Percentiles rank a stretch among this genome's conserved stretches.
Conservation (phyloP, 2,888 invertebrate species). For the Dryobotodes eremita region DNA sequence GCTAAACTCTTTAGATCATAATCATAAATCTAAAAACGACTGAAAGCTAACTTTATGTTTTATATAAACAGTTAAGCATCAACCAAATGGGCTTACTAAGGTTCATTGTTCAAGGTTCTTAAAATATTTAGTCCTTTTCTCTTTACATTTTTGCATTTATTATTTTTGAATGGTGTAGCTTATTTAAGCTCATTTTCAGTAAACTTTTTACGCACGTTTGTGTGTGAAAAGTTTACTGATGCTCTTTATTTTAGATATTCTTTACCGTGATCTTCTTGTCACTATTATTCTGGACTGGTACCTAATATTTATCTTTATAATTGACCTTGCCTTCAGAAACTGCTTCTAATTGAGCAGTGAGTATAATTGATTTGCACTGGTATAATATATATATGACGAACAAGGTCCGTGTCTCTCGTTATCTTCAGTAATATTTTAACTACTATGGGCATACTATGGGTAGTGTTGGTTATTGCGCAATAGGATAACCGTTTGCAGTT, state of each 20-base stretch:
- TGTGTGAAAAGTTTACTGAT: slow-evolving; percentile 10
- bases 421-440: too few species aligned
- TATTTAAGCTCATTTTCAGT: too few species aligned
- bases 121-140: slow-evolving; percentile 56
- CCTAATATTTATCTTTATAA: not conserved
- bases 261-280: not conserved
- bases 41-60: slow-evolving; percentile 58
- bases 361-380: not conserved
- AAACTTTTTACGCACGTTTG: too few species aligned
- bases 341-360: not conserved
- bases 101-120: slow-evolving; percentile 53
- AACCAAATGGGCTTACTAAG: slow-evolving; percentile 51
- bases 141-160: slow-evolving; percentile 49
- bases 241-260: not conserved
- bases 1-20: slow-evolving; percentile 51
- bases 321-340: not conserved
- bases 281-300: not conserved
- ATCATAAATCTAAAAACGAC: slow-evolving; percentile 56
- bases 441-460: too few species aligned
- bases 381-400: too few species aligned
- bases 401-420: too few species aligned
- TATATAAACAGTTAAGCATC: slow-evolving; percentile 60
- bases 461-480: too few species aligned
- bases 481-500: too few species aligned
- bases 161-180: slow-evolving; percentile 38